phyloP scores from a whole-genome alignment of 2,797 vertebrate genomes.

The Xiphorhynchus erythropygius region DNA sequence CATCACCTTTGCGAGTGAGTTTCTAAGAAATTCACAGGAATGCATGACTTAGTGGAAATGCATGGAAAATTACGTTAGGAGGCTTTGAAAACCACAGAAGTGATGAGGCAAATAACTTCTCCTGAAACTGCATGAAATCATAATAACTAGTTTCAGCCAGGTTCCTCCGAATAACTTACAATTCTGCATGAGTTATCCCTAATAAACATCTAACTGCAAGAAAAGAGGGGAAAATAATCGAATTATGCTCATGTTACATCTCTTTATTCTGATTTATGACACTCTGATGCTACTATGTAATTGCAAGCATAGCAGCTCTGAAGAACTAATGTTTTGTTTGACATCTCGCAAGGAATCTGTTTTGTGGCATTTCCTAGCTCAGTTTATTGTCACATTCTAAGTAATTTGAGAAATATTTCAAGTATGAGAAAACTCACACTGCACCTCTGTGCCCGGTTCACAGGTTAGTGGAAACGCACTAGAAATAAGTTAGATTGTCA shows the following conservation, averaged over 20 bases:
- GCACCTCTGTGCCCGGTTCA: neutral
- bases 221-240: constrained; percentile 20
- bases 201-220: neutral
- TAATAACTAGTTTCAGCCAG: constrained; percentile 27
- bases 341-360: neutral
- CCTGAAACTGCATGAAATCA: constrained; percentile 20
- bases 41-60: neutral
- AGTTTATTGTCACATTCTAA: constrained; percentile 8
- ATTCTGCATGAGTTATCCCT: neutral
- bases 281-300: neutral
- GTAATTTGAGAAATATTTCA: neutral
- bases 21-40: constrained; percentile 16
- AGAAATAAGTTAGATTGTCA: neutral
- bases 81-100: constrained; percentile 33
- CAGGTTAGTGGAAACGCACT: neutral
- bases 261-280: neutral
- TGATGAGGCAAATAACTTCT: constrained; percentile 16
- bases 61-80: constrained; percentile 23
- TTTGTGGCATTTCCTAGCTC: constrained; percentile 15
- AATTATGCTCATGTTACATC: neutral
- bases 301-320: neutral
- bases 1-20: neutral
- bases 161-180: neutral
- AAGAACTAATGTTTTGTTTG: neutral
- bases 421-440: neutral